Conservation (phyloP, 2,888 invertebrate genomes). For the Drosophila kuntzei region DNA sequence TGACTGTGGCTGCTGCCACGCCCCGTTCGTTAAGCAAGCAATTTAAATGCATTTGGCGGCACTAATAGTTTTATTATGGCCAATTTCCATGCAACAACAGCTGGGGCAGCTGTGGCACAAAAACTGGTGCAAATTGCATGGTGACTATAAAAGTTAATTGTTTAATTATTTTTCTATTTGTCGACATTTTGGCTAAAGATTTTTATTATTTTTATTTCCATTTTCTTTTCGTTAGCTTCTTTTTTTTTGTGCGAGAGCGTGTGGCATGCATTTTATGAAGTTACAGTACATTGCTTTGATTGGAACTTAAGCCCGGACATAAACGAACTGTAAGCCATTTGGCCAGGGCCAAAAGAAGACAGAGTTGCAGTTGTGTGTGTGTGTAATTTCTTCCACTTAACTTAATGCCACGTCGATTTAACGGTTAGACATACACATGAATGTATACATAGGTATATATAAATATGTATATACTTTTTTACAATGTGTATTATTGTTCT, state of each 20-base stretch:
- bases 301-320: slow-evolving; percentile 83
- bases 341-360: slow-evolving; percentile 25
- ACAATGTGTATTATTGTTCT: slow-evolving; percentile 43
- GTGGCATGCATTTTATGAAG: slow-evolving; percentile 67
- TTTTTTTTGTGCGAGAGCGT: slow-evolving; percentile 9
- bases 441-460: not conserved
- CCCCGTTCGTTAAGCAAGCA: slow-evolving; percentile 58
- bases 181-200: slow-evolving; percentile 16
- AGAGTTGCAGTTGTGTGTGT: slow-evolving; percentile 55
- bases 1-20: slow-evolving; percentile 36
- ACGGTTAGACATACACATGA: slow-evolving; percentile 60
- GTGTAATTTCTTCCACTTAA: slow-evolving; percentile 85
- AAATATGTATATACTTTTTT: slow-evolving; percentile 8
- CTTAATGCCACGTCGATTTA: slow-evolving; percentile 82
- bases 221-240: not conserved
- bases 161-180: slow-evolving; percentile 76
- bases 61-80: slow-evolving; percentile 72
- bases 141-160: slow-evolving; percentile 66
- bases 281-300: slow-evolving; percentile 83
- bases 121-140: slow-evolving; percentile 36
- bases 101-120: slow-evolving; percentile 4
- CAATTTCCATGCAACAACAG: slow-evolving; percentile 33
- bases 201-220: slow-evolving; percentile 1
- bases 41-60: slow-evolving; percentile 76
- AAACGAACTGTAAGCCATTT: slow-evolving; percentile 82